Evolutionary conservation across 1,140 invertebrate species (phyloP).

Genomic region (Aphelinus atriplicis): DNA sequence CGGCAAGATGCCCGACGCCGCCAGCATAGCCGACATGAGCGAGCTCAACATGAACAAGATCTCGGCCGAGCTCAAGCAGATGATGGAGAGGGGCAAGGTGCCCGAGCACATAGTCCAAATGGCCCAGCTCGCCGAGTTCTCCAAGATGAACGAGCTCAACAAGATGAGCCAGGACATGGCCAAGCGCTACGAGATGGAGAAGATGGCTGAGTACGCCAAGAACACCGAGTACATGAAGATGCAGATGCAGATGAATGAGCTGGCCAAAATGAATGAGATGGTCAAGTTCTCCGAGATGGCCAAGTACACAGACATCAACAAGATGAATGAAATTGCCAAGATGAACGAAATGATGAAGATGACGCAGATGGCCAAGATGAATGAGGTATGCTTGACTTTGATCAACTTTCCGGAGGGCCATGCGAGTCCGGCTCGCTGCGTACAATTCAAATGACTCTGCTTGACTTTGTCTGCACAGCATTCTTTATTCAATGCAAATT

Average conservation of each 20-base stretch:
- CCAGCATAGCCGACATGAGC: slow-evolving; percentile 62
- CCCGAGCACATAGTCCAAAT: slow-evolving; percentile 66
- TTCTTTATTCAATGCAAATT: too few species aligned
- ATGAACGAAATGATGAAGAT: slow-evolving; percentile 65
- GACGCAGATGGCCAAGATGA: slow-evolving; percentile 61
- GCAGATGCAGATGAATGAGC: slow-evolving; percentile 61
- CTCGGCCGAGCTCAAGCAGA: slow-evolving; percentile 63
- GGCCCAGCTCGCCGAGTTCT: slow-evolving; percentile 64
- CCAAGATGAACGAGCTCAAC: slow-evolving; percentile 62
- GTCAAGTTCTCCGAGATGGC: slow-evolving; percentile 63
- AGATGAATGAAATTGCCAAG: slow-evolving; percentile 59
- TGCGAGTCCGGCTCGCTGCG: too few species aligned
- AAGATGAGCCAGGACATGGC: slow-evolving; percentile 65
- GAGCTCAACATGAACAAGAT: slow-evolving; percentile 66
- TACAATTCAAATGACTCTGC: too few species aligned
- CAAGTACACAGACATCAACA: slow-evolving; percentile 61
- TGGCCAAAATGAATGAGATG: slow-evolving; percentile 65
- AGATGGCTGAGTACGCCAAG: slow-evolving; percentile 63
- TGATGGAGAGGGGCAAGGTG: slow-evolving; percentile 65
- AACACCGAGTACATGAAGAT: slow-evolving; percentile 63
- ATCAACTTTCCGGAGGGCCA: slow-evolving; percentile 46
- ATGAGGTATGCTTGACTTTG: slow-evolving; percentile 22
- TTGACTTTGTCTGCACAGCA: too few species aligned
- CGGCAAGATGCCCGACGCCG: slow-evolving; percentile 62
- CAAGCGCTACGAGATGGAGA: slow-evolving; percentile 64